Evolutionary conservation across 1,140 invertebrate species (phyloP), one percentile per base, ranked within the genome.

Genomic region (Ceratina australensis): DNA sequence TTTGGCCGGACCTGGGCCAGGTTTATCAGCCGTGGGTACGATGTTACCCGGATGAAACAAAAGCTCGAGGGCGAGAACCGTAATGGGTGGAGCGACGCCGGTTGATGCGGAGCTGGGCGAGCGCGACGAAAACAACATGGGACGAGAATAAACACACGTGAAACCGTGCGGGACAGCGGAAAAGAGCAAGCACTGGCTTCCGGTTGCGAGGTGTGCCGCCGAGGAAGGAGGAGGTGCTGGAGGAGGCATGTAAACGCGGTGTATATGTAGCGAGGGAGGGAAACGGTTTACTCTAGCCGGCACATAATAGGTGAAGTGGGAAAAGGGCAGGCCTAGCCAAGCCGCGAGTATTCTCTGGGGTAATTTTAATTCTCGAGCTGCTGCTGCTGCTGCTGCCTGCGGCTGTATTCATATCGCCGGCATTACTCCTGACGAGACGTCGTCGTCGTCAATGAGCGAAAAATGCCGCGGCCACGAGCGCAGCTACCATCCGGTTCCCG

Each of bases 311-410:
- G 20, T 8, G 72, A 74, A 5, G 50, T 20, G 67, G 28, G 33
- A 33, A 22, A 49, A 72, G 68, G 33, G 56, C 8, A 42, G 28
- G 57, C 73, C 47, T 61, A 79, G 79, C 78, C 67, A 81, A 80
- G 79, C 80, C 73, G 57, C 64, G 73, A 78, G 75, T 68, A 74
- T 80, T 82, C 87, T 85, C 88, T 4, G 28, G 88, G 82, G 88
- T 86, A 85, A 89, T 87, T 86, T 89, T 87, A 84, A 90, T 89
- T 87, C 86, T 86, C 86, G 78, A 83, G 79, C 71, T 71, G 64
- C n/a, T n/a, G n/a, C n/a, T n/a, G n/a, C n/a, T n/a, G n/a, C n/a
- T n/a, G 26, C 59, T 73, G 57, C 56, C 52, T 28, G 50, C 57
- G n/a, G n/a, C 24, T 13, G 15, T 5, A 33, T 64, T 52, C 74